Conservation (phyloP, 1,140 invertebrate genomes). For the Octopus bimaculoides region DNA sequence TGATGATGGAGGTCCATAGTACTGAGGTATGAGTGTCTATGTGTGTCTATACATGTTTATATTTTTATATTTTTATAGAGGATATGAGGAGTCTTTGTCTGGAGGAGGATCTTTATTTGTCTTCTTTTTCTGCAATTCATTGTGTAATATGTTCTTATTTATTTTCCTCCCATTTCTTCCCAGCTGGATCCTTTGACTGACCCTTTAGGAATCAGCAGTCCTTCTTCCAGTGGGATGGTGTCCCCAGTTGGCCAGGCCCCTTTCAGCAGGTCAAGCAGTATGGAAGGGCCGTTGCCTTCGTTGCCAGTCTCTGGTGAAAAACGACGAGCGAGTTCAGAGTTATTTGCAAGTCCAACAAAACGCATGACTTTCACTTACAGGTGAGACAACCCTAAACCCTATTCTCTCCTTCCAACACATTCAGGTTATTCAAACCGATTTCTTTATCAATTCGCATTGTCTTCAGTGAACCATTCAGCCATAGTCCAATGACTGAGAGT, state of each 20-base stretch:
- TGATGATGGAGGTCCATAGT: too few species aligned
- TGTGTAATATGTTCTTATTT: not conserved
- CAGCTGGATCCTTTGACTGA: constrained; percentile 88
- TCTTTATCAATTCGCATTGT: too few species aligned
- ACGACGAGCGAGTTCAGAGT: constrained; percentile 43
- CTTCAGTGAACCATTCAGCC: too few species aligned
- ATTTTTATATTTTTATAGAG: too few species aligned
- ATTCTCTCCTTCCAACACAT: not conserved
- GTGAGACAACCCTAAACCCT: constrained; percentile 26
- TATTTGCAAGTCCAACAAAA: constrained; percentile 40
- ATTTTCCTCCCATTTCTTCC: constrained; percentile 18
- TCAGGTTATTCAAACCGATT: too few species aligned
- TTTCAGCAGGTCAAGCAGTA: not conserved
- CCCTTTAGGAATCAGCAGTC: constrained; percentile 79
- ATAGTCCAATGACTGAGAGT: too few species aligned
- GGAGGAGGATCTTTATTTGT: too few species aligned
- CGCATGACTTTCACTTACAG: constrained; percentile 49
- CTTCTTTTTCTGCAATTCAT: too few species aligned
- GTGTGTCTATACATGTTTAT: too few species aligned
- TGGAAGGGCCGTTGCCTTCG: constrained; percentile 42
- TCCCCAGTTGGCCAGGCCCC: constrained; percentile 38
- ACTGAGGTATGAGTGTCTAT: too few species aligned
- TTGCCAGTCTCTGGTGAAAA: constrained; percentile 32
- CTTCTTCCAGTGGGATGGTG: constrained; percentile 57
- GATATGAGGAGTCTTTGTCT: too few species aligned